Conservation (phyloP, 2,797 vertebrate genomes). For the Leontocebus nigricollis region DNA sequence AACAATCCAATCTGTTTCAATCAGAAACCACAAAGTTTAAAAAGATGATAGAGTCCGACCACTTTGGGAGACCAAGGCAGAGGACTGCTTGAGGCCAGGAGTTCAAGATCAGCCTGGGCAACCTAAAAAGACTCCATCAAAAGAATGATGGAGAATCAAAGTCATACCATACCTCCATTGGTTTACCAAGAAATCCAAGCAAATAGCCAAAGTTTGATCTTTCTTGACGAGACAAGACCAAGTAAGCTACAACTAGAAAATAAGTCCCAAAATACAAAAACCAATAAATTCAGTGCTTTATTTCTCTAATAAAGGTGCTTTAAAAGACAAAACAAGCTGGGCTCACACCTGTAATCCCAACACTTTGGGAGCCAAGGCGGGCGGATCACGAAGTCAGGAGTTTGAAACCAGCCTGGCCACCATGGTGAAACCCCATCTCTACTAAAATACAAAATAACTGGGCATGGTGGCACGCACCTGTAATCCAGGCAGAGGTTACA, state of each 20-base stretch:
- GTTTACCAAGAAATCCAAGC: constrained; percentile 26
- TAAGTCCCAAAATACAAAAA: background rate
- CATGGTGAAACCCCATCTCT: too few species aligned
- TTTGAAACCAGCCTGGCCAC: too few species aligned
- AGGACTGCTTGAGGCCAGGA: background rate
- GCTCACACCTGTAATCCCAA: too few species aligned
- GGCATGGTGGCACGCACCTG: too few species aligned
- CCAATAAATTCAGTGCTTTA: background rate
- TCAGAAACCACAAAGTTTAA: background rate
- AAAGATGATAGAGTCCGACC: background rate
- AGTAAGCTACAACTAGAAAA: constrained; percentile 26
- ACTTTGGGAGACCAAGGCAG: background rate
- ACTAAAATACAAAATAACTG: too few species aligned
- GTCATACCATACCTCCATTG: background rate
- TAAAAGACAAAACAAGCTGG: background rate
- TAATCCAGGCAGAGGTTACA: too few species aligned
- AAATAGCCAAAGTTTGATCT: constrained; percentile 35
- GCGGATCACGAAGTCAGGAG: too few species aligned
- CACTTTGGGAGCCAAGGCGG: too few species aligned
- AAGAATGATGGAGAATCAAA: background rate
- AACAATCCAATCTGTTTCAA: constrained; percentile 5
- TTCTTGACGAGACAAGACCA: background rate
- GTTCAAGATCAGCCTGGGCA: background rate
- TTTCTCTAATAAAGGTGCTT: constrained; percentile 5
- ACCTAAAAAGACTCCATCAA: background rate